Conservation (phyloP, 2,113 vertebrate genomes). For the Callaeas wilsoni region DNA sequence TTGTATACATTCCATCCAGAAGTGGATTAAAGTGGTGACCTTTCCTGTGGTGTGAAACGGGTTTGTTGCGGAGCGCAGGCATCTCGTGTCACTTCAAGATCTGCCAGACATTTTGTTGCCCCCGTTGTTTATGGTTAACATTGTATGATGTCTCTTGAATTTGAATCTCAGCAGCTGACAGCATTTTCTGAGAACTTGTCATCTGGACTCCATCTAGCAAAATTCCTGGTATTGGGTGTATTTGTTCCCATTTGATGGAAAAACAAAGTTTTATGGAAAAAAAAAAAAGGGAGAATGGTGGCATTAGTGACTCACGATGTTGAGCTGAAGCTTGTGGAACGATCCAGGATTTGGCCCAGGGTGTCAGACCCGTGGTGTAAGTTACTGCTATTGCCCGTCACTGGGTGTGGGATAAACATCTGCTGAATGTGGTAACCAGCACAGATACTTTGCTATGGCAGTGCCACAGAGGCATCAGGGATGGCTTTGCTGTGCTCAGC, state of each 20-base stretch:
- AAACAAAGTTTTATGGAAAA: neutral
- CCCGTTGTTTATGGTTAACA: constrained; percentile 50
- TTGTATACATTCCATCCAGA: constrained; percentile 69
- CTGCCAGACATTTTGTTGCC: constrained; percentile 26
- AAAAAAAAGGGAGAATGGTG: neutral
- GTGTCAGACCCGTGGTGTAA: neutral
- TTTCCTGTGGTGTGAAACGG: constrained; percentile 58
- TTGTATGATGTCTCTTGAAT: constrained; percentile 17
- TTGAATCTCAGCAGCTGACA: neutral
- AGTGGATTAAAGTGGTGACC: constrained; percentile 62
- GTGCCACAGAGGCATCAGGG: neutral
- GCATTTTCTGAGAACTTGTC: constrained; percentile 44
- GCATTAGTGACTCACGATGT: neutral
- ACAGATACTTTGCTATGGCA: neutral
- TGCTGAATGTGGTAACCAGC: accelerated
- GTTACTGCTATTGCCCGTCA: neutral
- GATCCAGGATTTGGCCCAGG: neutral
- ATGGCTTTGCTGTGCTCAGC: neutral
- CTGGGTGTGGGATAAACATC: neutral
- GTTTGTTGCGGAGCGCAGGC: constrained; percentile 30
- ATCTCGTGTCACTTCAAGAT: constrained; percentile 13
- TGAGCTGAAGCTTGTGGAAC: neutral
- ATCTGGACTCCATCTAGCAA: constrained; percentile 62
- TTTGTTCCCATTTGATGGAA: constrained; percentile 25
- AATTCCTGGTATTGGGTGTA: constrained; percentile 37